phyloP scores from a whole-genome alignment of 2,888 invertebrate species.

The Lydus trimaculatus region DNA sequence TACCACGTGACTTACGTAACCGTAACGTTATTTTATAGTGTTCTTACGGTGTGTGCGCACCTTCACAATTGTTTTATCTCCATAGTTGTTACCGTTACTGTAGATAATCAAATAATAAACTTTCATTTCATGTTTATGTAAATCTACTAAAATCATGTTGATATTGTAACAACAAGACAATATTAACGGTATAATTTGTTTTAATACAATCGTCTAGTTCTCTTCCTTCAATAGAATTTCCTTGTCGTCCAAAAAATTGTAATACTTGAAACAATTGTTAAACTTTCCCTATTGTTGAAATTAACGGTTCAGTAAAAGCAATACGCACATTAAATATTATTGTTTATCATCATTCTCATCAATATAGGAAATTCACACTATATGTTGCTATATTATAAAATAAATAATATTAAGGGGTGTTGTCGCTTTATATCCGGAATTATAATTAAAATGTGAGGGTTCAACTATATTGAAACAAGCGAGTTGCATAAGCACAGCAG shows the following conservation, averaged over 20 bases:
- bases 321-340: not conserved
- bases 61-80: too few relatives aligned
- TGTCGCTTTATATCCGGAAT: too few relatives aligned
- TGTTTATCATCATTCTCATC: not conserved
- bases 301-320: not conserved
- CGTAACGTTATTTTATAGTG: too few relatives aligned
- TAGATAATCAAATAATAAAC: too few relatives aligned
- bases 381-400: not conserved
- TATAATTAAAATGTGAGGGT: not conserved
- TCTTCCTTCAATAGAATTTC: not conserved
- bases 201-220: not conserved
- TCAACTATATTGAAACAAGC: not conserved
- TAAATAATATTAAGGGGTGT: not conserved
- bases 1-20: too few relatives aligned
- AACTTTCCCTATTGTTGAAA: not conserved
- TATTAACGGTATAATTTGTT: not conserved
- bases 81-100: too few relatives aligned
- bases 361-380: not conserved
- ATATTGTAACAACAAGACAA: not conserved
- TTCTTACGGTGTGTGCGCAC: too few relatives aligned
- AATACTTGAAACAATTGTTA: not conserved
- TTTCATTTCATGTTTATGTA: too few relatives aligned
- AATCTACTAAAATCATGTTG: not conserved
- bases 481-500: not conserved
- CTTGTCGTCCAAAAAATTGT: not conserved